Evolutionary conservation across 2,888 invertebrate species (phyloP), one percentile per base, ranked within the genome.

Genomic region (Trissolcus brochymenae): DNA sequence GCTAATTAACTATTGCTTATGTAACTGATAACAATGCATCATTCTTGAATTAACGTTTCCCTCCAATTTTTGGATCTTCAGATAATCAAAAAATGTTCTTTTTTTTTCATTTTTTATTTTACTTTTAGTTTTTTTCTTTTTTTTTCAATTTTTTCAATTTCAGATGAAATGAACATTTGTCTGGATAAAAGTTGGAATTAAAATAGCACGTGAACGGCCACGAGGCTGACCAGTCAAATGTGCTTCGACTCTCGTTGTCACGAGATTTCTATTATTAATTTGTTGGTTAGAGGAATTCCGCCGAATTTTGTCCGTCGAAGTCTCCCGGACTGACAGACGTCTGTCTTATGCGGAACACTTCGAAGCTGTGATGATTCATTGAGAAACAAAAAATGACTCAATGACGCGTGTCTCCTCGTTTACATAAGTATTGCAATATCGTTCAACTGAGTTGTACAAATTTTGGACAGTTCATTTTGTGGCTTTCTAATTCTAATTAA

Each of bases 181-280:
- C 9, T 7, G 11, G 2, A 35, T 51, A 56, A 50, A 35, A 59
- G 51, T 67, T 50, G 50, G 14, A 78, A 84, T 84, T 86, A 85
- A 87, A 87, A 85, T 84, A 86, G 86, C 87, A 85, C 87, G 88
- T 87, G 87, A 87, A 85, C 84, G 82, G 82, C 84, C 86, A 85
- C 87, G 84, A 86, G 86, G 83, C 77, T 79, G 84, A 83, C 76
- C 80, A 82, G 85, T 86, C 84, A 84, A 84, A 84, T 82, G 79
- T 66, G 78, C 56, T 71, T 71, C 56, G 65, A 73, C 55, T 54
- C 17, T 60, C 35, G 43, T 60, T 79, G 80, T 87, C 86, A 84
- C 84, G 84, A 84, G 82, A 83, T 81, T 77, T 79, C 81, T 81
- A 81, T 82, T 81, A 79, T 79, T 80, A 80, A 82, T 79, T 81